Percentiles rank a stretch among this genome's conserved stretches.
These are phyloP conservation scores for Palythoa grandiflora DNA, from an alignment of 92 coral and sea anemone species.

Conservation along the genomic window DNA sequence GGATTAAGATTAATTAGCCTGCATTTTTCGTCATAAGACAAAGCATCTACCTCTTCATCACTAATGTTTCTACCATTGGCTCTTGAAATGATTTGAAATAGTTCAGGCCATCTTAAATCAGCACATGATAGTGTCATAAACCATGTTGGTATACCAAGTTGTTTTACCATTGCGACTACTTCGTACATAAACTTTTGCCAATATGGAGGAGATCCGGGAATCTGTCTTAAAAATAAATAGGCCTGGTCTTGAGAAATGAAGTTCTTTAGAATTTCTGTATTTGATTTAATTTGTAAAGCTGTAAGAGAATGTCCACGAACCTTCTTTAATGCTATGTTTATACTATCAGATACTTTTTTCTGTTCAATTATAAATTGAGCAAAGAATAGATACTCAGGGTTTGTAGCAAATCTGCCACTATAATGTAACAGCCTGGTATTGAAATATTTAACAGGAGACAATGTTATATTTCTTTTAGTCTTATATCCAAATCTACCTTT, in stretches of 20 bases:
- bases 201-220: constrained; percentile 19
- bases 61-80: constrained; percentile 12
- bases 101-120: constrained; percentile 15
- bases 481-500: constrained; percentile 10
- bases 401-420: constrained; percentile 12
- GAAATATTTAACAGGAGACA: constrained; percentile 14
- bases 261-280: constrained; percentile 13
- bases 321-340: constrained; percentile 13
- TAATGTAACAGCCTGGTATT: constrained; percentile 11
- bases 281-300: constrained; percentile 9
- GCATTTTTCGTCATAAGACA: constrained; percentile 13
- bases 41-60: constrained; percentile 6
- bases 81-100: constrained; percentile 14
- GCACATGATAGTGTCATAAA: constrained; percentile 17
- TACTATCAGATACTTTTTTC: constrained; percentile 13
- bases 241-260: constrained; percentile 14
- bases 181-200: constrained; percentile 14
- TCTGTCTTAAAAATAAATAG: constrained; percentile 12
- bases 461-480: constrained; percentile 7
- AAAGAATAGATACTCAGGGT: constrained; percentile 15
- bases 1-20: constrained; percentile 16
- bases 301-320: constrained; percentile 13
- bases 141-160: constrained; percentile 15
- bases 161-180: constrained; percentile 17
- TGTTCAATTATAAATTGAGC: constrained; percentile 13